Percentiles rank a stretch among this genome's conserved stretches.
Evolutionary conservation across 2,888 invertebrate genomes (phyloP).

Genomic region (Dynastes tityus): DNA sequence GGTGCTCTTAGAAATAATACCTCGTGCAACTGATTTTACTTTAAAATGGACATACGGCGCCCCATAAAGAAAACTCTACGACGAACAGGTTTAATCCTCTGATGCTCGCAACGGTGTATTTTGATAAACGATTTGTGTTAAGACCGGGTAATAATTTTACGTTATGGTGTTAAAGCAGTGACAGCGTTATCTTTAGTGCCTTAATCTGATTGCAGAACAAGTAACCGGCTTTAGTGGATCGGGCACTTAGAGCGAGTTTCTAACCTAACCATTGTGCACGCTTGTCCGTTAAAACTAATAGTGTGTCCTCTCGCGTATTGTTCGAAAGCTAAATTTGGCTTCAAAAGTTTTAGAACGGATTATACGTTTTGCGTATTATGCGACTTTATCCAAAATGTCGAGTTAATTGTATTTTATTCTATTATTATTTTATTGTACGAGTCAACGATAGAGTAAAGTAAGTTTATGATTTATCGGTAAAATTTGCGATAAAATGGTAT

Average conservation of each 20-base stretch:
- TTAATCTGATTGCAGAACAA: constrained; percentile 16
- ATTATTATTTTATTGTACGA: no score
- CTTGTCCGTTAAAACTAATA: constrained; percentile 21
- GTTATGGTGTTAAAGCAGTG: constrained; percentile 13
- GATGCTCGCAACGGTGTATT: background rate
- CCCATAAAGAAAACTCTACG: background rate
- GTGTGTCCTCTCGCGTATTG: background rate
- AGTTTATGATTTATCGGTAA: no score
- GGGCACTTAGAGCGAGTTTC: background rate
- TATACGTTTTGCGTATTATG: background rate
- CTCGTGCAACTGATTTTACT: constrained; percentile 5
- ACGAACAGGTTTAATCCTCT: constrained; percentile 1
- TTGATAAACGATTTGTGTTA: constrained; percentile 23
- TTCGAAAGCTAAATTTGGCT: background rate
- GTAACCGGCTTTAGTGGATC: background rate
- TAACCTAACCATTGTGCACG: constrained; percentile 4
- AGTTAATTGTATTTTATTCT: constrained; percentile 1
- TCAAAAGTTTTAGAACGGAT: background rate
- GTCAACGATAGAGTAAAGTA: no score
- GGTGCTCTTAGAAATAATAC: background rate
- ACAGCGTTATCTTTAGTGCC: constrained; percentile 30
- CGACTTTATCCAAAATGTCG: background rate
- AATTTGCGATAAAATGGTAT: no score
- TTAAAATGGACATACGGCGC: constrained; percentile 3
- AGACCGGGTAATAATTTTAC: constrained; percentile 24